Base-by-base conservation (phyloP, 64 coral and sea anemone genomes). In the Actinia tenebrosa region DNA sequence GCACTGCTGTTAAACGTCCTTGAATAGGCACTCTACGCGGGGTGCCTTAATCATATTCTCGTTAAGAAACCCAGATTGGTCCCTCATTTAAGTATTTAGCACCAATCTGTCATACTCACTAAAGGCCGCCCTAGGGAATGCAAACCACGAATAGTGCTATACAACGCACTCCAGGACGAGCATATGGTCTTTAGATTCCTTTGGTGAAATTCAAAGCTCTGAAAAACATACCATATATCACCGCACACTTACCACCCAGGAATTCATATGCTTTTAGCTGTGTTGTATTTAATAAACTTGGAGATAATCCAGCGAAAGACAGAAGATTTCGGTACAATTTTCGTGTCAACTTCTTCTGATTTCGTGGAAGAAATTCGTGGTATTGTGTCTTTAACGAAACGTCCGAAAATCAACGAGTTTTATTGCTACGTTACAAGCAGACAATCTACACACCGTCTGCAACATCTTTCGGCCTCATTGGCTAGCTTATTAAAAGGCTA, bases 1-100 rank as follows among this genome's bases (percentile, higher is more conserved):
- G 50, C 79, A 43, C 77, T 79, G 16, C 7, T 45, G 18, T 79
- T 79, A 79, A 79, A 79, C 77, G 77, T 15, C 77, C 26, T 23
- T 79, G 45, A 79, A 47, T 43, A 13, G 77, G 37, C 14, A 45
- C 23, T 79, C 27, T 19, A 79, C 77, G 2, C 77, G 53, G 79
- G 79, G 79, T 50, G 79, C 50, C 79, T 47, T 81, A 81, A 81
- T 81, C 79, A 81, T 53, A 53, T 22, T 37, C 79, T 81, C 79
- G 79, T 81, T 81, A 81, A 5, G 44, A 81, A 81, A 81, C 17
- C 79, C 79, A 81, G 79, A 81, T 81, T 81, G 79, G 79, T 81
- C 79, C 79, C 50, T 81, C 50, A 81, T 53, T 45, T 47, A 53
- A 81, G 79, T 81, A 81, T 53, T 81, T 81, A 81, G 79, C 79